Conservation (phyloP, 2,113 vertebrate species). For the Lagenorhynchus albirostris region DNA sequence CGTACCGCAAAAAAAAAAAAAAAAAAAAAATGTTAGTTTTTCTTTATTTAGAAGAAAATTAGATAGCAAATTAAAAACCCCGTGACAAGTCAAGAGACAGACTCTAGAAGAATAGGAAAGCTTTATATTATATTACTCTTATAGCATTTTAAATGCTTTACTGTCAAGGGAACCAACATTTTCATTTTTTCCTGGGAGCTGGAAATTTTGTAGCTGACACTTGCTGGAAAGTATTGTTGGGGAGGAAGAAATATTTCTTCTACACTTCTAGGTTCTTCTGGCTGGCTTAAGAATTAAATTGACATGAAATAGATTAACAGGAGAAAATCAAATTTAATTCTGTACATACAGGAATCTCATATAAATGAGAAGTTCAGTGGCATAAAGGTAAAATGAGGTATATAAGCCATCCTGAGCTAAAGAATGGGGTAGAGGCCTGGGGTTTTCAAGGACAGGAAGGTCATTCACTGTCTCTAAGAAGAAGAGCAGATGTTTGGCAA, state of each 20-base stretch:
- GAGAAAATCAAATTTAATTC: background rate
- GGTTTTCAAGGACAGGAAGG: background rate
- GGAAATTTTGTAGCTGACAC: background rate
- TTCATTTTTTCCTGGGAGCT: background rate
- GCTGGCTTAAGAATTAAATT: background rate
- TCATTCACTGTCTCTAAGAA: background rate
- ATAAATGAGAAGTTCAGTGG: background rate
- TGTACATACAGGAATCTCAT: background rate
- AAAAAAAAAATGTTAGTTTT: background rate
- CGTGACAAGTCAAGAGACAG: background rate
- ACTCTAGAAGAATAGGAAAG: background rate
- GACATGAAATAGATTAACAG: background rate
- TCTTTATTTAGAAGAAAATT: background rate
- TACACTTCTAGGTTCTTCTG: background rate
- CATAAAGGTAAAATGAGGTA: background rate
- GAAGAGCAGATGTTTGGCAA: background rate
- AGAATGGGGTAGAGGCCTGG: background rate
- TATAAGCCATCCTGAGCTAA: background rate
- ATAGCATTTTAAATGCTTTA: background rate
- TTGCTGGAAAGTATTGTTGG: background rate
- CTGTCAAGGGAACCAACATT: fast-evolving
- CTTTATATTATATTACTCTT: background rate
- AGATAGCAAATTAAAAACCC: background rate
- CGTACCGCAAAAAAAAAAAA: too few relatives aligned
- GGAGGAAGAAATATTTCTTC: background rate